Base-by-base conservation (phyloP, 1,140 invertebrate species). In the Pteromalus puparum region DNA sequence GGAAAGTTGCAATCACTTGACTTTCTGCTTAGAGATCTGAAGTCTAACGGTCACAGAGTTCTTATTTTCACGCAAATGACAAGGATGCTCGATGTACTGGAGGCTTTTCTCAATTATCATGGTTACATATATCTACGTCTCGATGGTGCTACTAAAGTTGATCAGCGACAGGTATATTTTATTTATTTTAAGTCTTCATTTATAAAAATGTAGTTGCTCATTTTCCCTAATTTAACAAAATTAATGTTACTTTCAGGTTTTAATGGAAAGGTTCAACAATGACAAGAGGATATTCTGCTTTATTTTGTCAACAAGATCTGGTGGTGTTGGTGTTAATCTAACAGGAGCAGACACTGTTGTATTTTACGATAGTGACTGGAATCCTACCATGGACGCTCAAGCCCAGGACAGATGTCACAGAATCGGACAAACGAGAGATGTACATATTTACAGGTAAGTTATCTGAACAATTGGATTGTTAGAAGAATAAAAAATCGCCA, bases 61-160 rank as follows among this genome's bases (percentile, higher is more conserved):
- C 94, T 99, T 0, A 99, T 99, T 86, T 99, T 99, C 92, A 99
- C 99, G n/a, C 99, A 99, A 94, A 99, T 99, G 99, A 99, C 99
- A 9, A 96, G 97, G 90, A 99, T 99, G 98, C 93, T 99, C 86
- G 99, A 99, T 92, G 98, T 99, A 72, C 94, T 99, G 15, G 99
- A 99, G 94, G 96, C 97, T 18, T 99, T 99, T 93, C 95, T 99
- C 1, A 99, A 98, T 91, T 97, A 97, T 92, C 99, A 99, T 93
- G 99, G 99, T 2, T 97, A 99, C 92, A 97, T 98, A 89, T 99
- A 99, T 94, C 94, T 99, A 80, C 94, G 99, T 61, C 93, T 99
- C 38, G 99, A 99, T 94, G 99, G 99, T 83, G 97, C 98, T n/a
- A 99, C 99, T 4, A 96, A 95, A 90, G 97, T 99, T 30, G 98